Percentiles rank a stretch among this genome's conserved stretches.
These are phyloP conservation scores for Baryphthengus martii DNA, from an alignment of 2,113 vertebrate species.

Conservation along the genomic window DNA sequence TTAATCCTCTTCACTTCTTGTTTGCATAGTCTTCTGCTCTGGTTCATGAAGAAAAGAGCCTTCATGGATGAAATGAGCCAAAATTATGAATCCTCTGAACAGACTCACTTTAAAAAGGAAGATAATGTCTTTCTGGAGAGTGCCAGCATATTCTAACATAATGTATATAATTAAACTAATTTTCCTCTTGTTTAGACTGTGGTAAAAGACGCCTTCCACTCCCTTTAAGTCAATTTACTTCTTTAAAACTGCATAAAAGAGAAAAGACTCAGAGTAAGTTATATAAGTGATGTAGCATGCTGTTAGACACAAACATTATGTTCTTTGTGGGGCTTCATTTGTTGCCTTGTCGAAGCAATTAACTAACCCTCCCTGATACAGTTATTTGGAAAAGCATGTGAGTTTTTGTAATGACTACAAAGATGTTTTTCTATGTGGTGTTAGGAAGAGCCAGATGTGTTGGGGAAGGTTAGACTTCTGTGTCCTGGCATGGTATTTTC, in stretches of 20 bases:
- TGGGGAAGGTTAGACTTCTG: neutral
- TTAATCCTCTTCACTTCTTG: neutral
- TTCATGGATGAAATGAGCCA: neutral
- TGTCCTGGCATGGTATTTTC: slow-evolving; percentile 15
- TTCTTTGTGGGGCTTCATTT: neutral
- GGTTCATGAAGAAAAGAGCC: neutral
- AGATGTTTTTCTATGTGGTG: neutral
- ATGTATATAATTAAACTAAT: slow-evolving; percentile 1
- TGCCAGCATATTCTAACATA: neutral
- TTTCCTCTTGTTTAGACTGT: neutral
- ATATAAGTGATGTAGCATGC: neutral
- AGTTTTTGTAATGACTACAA: neutral
- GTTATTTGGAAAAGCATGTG: neutral
- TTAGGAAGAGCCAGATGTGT: neutral
- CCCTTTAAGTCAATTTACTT: neutral
- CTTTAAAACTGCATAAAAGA: neutral
- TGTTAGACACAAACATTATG: neutral
- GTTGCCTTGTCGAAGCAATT: neutral
- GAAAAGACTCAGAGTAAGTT: neutral
- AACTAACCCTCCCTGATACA: neutral
- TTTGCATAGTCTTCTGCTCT: neutral
- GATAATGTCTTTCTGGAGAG: neutral
- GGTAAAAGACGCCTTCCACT: neutral
- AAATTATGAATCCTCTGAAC: neutral
- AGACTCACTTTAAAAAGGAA: neutral